Evolutionary conservation across 2,113 vertebrate genomes (phyloP).

Genomic region (Caretta caretta): DNA sequence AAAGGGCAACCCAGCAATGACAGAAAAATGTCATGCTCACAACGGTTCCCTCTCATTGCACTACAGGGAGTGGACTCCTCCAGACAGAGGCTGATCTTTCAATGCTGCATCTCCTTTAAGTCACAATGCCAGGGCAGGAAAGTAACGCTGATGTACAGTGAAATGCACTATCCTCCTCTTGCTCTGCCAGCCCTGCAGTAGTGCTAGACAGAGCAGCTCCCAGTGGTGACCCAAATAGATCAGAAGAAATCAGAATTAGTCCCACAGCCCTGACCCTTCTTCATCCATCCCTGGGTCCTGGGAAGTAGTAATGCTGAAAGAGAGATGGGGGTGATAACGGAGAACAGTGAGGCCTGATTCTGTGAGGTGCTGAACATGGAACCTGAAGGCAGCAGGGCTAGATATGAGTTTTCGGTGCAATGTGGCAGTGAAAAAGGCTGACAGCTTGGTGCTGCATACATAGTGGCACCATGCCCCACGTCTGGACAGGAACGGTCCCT

Average conservation of each 20-base stretch:
- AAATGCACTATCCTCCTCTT: background rate
- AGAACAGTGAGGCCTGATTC: no score
- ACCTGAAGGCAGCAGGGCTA: background rate
- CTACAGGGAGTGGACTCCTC: accelerated
- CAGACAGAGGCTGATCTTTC: background rate
- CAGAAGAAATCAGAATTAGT: background rate
- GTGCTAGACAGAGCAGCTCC: background rate
- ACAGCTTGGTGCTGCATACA: background rate
- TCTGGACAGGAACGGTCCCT: background rate
- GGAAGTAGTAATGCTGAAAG: background rate
- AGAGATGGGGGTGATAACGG: background rate
- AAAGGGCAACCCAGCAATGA: background rate
- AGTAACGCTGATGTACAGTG: background rate
- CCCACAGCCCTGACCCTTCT: background rate
- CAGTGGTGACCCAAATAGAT: background rate
- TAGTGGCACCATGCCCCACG: background rate
- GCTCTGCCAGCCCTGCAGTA: accelerated
- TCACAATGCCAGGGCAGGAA: background rate
- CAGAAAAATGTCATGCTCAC: accelerated
- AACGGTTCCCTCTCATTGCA: background rate
- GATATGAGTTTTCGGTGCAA: background rate
- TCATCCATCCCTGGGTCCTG: background rate
- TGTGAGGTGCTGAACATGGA: background rate
- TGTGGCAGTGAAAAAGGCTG: background rate
- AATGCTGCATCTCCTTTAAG: background rate